Evolutionary conservation across 2,797 vertebrate species (phyloP), one percentile per base, ranked within the genome.

Genomic region (Sebastes oblongus): DNA sequence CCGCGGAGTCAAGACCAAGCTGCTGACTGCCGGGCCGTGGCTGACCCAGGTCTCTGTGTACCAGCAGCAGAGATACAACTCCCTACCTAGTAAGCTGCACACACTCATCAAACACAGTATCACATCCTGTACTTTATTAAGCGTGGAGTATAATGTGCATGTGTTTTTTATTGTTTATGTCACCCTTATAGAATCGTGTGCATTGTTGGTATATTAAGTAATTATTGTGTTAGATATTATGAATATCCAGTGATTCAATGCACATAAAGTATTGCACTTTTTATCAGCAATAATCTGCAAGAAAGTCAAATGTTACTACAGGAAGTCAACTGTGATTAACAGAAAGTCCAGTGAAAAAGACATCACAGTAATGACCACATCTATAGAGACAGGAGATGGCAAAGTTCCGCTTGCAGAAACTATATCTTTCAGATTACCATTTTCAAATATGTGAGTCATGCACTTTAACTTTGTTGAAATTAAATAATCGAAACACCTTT

Each of bases 41-140:
- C 97, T 98, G 61, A 97, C 96, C 59, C 97, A 98, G 95, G 94
- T 97, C 75, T 95, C 96, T 59, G 82, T 98, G 75, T 98, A 97
- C 93, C 98, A 98, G 91, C 96, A 97, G 83, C 95, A 96, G 83
- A 96, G 96, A 96, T 98, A 98, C 86, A 97, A 97, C 93, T 95
- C 92, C 14, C 24, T 93, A 1, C 76, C 59, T 80, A 89, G 94
- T 95, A 84, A 93, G 93, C 36, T 14, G 50, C 54, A 64, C 61
- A n/a, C 67, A 66, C 69, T 29, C 36, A 46, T 70, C 24, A 69
- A 27, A 66, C 52, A 61, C 29, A 58, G 22, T 7, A 3, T 12
- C 4, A 70, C 52, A 27, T 39, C 3, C 22, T 24, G 12, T 6
- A 8, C 20, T 42, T 10, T 12, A 29, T 36, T 22, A 56, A 54